Percentiles rank a stretch among this genome's conserved stretches.
phyloP scores from a whole-genome alignment of 2,888 invertebrate genomes.

The Dysmachus trigonus region DNA sequence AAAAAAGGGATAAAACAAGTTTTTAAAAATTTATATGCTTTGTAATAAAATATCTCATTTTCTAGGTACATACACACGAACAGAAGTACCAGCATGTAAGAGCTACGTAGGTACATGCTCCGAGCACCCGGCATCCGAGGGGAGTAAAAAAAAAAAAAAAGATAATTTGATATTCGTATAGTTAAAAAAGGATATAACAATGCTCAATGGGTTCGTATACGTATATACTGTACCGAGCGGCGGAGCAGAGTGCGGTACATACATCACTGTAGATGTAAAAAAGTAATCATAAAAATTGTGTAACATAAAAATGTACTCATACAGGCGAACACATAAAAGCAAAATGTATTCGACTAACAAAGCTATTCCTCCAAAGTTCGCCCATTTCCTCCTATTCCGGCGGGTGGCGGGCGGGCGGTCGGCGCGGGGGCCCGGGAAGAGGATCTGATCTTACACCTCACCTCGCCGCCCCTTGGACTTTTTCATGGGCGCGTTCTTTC shows the following conservation, averaged over 20 bases:
- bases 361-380: constrained; percentile 43
- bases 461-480: neutral
- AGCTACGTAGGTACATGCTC: constrained; percentile 15
- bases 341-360: constrained; percentile 42
- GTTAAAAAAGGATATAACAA: constrained; percentile 49
- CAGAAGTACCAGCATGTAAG: constrained; percentile 36
- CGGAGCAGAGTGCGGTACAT: constrained; percentile 8
- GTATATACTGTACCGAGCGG: constrained; percentile 3
- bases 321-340: constrained; percentile 42
- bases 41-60: constrained; percentile 51
- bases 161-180: constrained; percentile 50
- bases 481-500: constrained; percentile 38
- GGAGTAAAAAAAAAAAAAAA: constrained; percentile 44
- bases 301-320: constrained; percentile 47
- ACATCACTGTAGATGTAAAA: constrained; percentile 39
- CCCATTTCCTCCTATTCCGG: constrained; percentile 38
- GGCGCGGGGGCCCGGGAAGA: neutral
- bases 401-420: neutral
- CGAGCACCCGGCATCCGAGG: constrained; percentile 32
- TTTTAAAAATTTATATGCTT: constrained; percentile 51
- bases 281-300: constrained; percentile 49
- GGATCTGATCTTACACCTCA: constrained; percentile 33
- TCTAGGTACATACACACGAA: constrained; percentile 47
- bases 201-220: constrained; percentile 45
- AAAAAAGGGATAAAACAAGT: constrained; percentile 49